Evolutionary conservation across 2,113 vertebrate genomes (phyloP), one percentile per base, ranked within the genome.

Genomic region (Indicator maculatus): DNA sequence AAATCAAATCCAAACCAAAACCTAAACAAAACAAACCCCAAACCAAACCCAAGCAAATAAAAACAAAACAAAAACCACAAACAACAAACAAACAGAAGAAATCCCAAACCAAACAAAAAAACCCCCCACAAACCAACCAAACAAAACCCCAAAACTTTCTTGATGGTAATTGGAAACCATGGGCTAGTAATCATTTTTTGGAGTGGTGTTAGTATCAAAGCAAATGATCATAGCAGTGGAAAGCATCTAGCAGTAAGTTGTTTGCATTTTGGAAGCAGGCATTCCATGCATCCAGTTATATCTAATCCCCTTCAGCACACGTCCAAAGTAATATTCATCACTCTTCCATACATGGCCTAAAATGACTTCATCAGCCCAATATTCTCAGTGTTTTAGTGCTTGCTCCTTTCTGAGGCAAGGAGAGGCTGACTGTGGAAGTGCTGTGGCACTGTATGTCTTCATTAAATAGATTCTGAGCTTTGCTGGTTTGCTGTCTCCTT

Each of bases 391-490:
- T 86, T 93, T 65, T n/a, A 73, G 60, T 60, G 52, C 56, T 89
- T 83, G 24, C 60, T 91, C 28, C 33, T 75, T 1, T 70, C 15
- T 78, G 50, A 83, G 50, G 72, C 60, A 41, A 44, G 69, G 28
- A 52, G 52, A 44, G 11, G 28, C 45, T 92, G 47, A 9, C 39
- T 83, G 39, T 24, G 64, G 36, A 63, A 76, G 65, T 6, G 1
- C 31, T 30, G 83, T 47, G 66, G 45, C 45, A 18, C 70, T 80
- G 16, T 63, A 33, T 56, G 19, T 36, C 61, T 93, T 86, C 0
- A 6, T 89, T 96, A 92, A 90, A 92, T 15, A 84, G 64, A n/a
- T 26, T 53, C 64, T 28, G n/a, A 83, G 55, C 87, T 87, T 74
- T 53, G 14, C 4, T 82, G 53, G 65, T 84, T 84, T 74, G 23